A percentile compares a stretch with the other conserved stretches of the same genome.
Evolutionary conservation across 2,888 invertebrate genomes (phyloP).

Genomic region (Cheilosia vernalis): DNA sequence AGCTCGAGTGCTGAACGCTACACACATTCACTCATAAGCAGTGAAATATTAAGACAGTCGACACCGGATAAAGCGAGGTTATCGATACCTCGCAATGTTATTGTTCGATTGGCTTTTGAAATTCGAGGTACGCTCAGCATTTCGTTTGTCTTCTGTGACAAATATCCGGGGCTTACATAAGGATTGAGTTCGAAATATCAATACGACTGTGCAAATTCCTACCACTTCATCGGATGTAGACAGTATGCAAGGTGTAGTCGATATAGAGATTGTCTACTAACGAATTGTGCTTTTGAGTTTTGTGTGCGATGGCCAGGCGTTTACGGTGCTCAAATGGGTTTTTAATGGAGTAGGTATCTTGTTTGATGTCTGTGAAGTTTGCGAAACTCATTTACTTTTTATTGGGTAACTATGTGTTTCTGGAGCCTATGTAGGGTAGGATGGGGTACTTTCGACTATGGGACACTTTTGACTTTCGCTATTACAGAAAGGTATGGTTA

Average conservation of each 20-base stretch:
- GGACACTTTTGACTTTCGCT: too few relatives aligned
- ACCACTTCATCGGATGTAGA: conserved; percentile 13
- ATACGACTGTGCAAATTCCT: not conserved
- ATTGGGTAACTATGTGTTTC: not conserved
- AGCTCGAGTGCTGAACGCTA: conserved; percentile 21
- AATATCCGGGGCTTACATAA: conserved; percentile 40
- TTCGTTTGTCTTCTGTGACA: conserved; percentile 38
- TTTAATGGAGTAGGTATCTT: too few relatives aligned
- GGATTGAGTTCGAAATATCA: conserved; percentile 7
- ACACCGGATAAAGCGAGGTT: conserved; percentile 34
- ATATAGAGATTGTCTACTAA: not conserved
- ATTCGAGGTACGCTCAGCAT: conserved; percentile 28
- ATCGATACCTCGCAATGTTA: conserved; percentile 41
- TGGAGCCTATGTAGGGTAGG: too few relatives aligned
- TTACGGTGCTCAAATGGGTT: not conserved
- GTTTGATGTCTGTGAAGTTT: too few relatives aligned
- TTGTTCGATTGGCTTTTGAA: conserved; percentile 50
- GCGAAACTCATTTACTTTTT: not conserved
- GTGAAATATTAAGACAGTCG: conserved; percentile 57
- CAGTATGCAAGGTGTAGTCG: not conserved
- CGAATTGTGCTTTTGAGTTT: not conserved
- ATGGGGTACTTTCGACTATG: too few relatives aligned
- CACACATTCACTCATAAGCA: conserved; percentile 48
- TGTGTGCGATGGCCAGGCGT: not conserved
- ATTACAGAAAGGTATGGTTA: not conserved